Evolutionary conservation across 1,140 invertebrate species (phyloP).

Genomic region (Zelostemma sp.): DNA sequence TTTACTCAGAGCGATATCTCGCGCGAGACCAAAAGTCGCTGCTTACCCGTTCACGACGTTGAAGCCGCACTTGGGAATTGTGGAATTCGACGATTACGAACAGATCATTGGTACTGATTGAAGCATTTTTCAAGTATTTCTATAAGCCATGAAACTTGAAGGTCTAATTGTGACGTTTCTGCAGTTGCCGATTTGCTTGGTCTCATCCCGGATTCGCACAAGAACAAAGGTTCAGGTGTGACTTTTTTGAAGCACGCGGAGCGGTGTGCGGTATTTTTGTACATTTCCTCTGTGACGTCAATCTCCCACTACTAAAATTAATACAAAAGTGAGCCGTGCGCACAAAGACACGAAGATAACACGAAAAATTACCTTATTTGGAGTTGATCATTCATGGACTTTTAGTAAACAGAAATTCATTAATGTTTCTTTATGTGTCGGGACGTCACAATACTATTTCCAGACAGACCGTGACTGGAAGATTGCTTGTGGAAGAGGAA

Average conservation of each 20-base stretch:
- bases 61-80: constrained; percentile 91
- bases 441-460: constrained; percentile 53
- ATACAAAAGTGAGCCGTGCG: no score
- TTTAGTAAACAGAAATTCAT: no score
- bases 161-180: no score
- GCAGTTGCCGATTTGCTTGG: no score
- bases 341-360: no score
- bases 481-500: constrained; percentile 83
- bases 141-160: neutral
- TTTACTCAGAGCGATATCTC: constrained; percentile 89
- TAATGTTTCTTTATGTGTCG: no score
- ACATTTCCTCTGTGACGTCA: no score
- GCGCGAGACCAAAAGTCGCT: constrained; percentile 95
- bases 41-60: constrained; percentile 97
- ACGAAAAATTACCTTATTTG: no score
- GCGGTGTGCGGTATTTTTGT: constrained; percentile 87
- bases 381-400: no score
- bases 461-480: constrained; percentile 90
- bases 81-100: constrained; percentile 94
- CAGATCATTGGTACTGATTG: constrained; percentile 80
- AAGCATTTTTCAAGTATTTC: neutral
- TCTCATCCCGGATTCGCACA: constrained; percentile 89
- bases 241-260: constrained; percentile 93
- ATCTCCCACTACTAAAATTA: no score
- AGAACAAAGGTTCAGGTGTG: constrained; percentile 91